phyloP scores from a whole-genome alignment of 1,140 invertebrate genomes.

The Cydia fagiglandana region DNA sequence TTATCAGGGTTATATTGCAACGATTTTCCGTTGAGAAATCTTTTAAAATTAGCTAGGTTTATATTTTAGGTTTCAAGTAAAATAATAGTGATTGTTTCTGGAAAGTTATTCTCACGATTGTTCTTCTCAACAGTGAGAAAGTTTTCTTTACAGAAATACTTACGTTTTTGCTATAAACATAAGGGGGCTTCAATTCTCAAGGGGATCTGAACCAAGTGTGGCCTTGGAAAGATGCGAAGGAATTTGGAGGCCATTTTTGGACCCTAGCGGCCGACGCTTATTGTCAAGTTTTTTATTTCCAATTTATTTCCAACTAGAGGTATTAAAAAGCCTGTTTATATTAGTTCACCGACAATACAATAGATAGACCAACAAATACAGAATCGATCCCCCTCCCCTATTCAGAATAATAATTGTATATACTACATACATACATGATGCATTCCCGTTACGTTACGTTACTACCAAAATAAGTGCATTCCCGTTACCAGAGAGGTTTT shows the following conservation, averaged over 20 bases:
- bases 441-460: no score
- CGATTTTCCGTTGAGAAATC: not conserved
- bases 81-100: not conserved
- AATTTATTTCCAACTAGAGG: no score
- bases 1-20: slow-evolving; percentile 20
- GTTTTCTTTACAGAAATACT: not conserved
- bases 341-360: no score
- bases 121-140: not conserved
- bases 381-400: no score
- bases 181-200: not conserved
- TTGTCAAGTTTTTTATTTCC: no score
- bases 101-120: not conserved
- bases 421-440: no score
- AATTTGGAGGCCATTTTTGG: not conserved
- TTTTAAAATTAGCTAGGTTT: not conserved
- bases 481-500: no score
- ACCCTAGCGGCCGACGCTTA: not conserved
- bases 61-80: not conserved
- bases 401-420: no score
- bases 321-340: no score
- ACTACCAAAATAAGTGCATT: no score
- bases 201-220: not conserved
- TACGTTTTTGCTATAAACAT: no score
- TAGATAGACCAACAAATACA: no score
- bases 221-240: not conserved